phyloP scores from a whole-genome alignment of 1,140 invertebrate genomes.

The Hirudo medicinalis region DNA sequence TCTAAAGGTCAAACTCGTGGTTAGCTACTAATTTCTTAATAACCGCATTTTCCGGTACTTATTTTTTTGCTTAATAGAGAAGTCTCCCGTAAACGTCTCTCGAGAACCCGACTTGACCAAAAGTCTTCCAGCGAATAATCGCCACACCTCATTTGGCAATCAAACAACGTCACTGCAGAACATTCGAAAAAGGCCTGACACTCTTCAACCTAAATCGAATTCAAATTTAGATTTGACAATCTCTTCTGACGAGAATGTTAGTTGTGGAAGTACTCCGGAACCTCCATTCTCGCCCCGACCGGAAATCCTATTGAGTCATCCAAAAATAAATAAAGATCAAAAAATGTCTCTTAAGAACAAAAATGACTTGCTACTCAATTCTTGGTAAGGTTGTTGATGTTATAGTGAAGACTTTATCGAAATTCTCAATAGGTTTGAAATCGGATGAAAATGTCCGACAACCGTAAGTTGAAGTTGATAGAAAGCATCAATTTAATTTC shows the following conservation, averaged over 20 bases:
- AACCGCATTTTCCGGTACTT: background rate
- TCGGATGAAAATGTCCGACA: too few species aligned
- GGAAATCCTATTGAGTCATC: slow-evolving; percentile 16
- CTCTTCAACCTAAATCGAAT: background rate
- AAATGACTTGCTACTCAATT: background rate
- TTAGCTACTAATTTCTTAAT: background rate
- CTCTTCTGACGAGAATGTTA: background rate
- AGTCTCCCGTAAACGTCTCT: too few species aligned
- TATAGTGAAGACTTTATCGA: too few species aligned
- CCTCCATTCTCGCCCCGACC: slow-evolving; percentile 19
- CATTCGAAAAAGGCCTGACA: background rate
- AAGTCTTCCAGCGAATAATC: background rate
- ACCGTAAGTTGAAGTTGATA: too few species aligned
- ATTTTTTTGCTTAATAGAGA: background rate
- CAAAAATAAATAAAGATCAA: slow-evolving; percentile 21
- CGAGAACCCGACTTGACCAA: slow-evolving; percentile 2
- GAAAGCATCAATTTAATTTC: too few species aligned
- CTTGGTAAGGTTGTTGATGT: too few species aligned
- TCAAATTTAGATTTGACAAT: background rate
- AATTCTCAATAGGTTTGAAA: too few species aligned
- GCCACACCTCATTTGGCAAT: too few species aligned
- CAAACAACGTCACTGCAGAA: background rate
- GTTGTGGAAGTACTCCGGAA: slow-evolving; percentile 17
- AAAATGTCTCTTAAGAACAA: slow-evolving; percentile 1
- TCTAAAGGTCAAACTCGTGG: background rate